Percentiles rank a stretch among this genome's conserved stretches.
Conservation (phyloP, 2,888 invertebrate species). For the Nomada flava region DNA sequence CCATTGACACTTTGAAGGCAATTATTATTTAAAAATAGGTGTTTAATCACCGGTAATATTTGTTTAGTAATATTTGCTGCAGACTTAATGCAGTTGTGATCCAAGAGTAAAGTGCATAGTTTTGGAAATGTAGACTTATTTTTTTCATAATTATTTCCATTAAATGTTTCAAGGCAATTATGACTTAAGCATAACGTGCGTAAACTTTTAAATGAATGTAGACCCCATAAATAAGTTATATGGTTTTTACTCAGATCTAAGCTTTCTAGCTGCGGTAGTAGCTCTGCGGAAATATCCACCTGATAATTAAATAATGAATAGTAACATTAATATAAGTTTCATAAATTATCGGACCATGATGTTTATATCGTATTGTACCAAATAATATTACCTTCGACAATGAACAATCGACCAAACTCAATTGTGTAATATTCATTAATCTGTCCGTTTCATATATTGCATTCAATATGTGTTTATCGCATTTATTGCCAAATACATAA, state of each 20-base stretch:
- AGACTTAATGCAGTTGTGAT: slow-evolving; percentile 67
- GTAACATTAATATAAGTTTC: neutral
- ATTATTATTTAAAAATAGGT: slow-evolving; percentile 70
- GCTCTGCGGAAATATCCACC: slow-evolving; percentile 62
- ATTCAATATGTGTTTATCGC: slow-evolving; percentile 60
- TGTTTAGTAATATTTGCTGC: slow-evolving; percentile 45
- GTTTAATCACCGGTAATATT: slow-evolving; percentile 62
- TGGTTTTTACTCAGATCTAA: slow-evolving; percentile 70
- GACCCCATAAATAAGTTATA: slow-evolving; percentile 63
- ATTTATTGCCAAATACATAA: slow-evolving; percentile 56
- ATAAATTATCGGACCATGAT: neutral
- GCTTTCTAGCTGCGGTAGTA: slow-evolving; percentile 68
- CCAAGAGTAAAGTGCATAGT: slow-evolving; percentile 64
- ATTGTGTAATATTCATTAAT: slow-evolving; percentile 61
- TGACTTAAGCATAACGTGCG: slow-evolving; percentile 69
- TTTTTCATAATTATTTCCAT: neutral
- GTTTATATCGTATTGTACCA: neutral
- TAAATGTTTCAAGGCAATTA: slow-evolving; percentile 63
- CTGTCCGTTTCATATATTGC: slow-evolving; percentile 41
- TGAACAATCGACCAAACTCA: slow-evolving; percentile 64
- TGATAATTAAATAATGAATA: slow-evolving; percentile 26
- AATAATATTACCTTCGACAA: slow-evolving; percentile 62
- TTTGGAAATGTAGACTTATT: slow-evolving; percentile 50
- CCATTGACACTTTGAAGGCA: slow-evolving; percentile 61
- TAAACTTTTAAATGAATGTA: slow-evolving; percentile 60